Evolutionary conservation across 1,140 invertebrate genomes (phyloP).

Genomic region (Meteorus sp.): DNA sequence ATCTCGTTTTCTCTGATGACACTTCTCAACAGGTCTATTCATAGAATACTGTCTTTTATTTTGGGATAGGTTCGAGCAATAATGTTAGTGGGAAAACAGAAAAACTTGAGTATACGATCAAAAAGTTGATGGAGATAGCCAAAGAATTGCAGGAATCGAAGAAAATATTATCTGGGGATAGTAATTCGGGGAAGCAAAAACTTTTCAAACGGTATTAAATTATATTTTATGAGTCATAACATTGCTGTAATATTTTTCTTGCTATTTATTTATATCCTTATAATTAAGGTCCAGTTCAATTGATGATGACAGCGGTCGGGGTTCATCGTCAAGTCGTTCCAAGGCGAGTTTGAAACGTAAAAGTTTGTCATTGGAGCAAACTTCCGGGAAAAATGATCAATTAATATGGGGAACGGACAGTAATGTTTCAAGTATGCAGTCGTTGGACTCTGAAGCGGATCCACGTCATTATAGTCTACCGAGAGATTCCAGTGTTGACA

Average conservation of each 20-base stretch:
- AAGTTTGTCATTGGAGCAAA: conserved; percentile 77
- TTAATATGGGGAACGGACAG: conserved; percentile 68
- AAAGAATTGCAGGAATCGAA: conserved; percentile 53
- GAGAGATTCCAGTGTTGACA: conserved; percentile 74
- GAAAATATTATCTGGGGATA: conserved; percentile 44
- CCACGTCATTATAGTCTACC: conserved; percentile 60
- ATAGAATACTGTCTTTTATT: conserved; percentile 18
- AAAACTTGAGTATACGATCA: conserved; percentile 54
- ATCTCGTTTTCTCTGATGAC: conserved; percentile 44
- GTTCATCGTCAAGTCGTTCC: conserved; percentile 49
- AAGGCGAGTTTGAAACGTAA: conserved; percentile 70
- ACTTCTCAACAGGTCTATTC: conserved; percentile 3
- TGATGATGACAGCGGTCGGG: conserved; percentile 53
- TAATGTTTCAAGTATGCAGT: conserved; percentile 78
- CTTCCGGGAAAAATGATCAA: conserved; percentile 64
- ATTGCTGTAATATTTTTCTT: too few species aligned
- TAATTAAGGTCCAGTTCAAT: conserved; percentile 54
- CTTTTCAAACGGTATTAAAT: conserved; percentile 48
- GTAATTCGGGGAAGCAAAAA: conserved; percentile 45
- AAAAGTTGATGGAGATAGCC: conserved; percentile 51
- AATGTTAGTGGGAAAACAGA: conserved; percentile 50
- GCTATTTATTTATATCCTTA: too few species aligned
- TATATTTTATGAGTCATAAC: too few species aligned
- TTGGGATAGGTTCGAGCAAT: conserved; percentile 54
- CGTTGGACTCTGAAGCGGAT: conserved; percentile 65